Evolutionary conservation across 1,140 invertebrate genomes (phyloP).

Genomic region (Atopsyche davidsoni): DNA sequence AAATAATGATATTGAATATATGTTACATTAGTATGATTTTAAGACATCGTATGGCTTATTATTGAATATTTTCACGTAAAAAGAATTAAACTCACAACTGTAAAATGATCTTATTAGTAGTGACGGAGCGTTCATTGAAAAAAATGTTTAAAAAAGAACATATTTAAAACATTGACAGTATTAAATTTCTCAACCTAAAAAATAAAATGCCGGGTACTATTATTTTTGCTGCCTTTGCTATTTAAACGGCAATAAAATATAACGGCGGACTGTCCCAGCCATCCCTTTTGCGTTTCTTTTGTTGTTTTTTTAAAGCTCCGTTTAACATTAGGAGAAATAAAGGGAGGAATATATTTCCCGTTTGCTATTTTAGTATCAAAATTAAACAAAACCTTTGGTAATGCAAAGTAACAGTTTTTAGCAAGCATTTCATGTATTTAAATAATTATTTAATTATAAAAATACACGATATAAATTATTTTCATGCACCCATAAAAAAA

Average conservation of each 20-base stretch:
- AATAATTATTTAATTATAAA: too few species aligned
- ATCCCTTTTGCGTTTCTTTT: conserved; percentile 15
- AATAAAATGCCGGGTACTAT: background rate
- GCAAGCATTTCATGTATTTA: too few species aligned
- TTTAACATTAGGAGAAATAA: conserved; percentile 16
- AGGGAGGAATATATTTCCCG: conserved; percentile 22
- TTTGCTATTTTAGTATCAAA: background rate
- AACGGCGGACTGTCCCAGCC: conserved; percentile 15
- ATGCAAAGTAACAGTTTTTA: too few species aligned
- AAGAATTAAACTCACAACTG: too few species aligned
- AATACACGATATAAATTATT: too few species aligned
- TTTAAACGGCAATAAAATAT: conserved; percentile 29
- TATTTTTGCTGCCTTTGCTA: conserved; percentile 4
- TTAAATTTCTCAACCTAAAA: background rate
- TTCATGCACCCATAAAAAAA: too few species aligned
- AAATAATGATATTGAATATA: too few species aligned
- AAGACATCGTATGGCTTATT: too few species aligned
- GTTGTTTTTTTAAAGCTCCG: conserved; percentile 20
- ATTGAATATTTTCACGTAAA: too few species aligned
- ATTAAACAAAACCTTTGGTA: too few species aligned
- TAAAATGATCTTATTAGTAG: background rate
- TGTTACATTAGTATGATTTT: too few species aligned
- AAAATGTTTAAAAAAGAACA: background rate
- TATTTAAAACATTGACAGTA: background rate
- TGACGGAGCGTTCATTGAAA: background rate